Percentiles rank a stretch among this genome's conserved stretches.
Evolutionary conservation across 2,113 vertebrate genomes (phyloP).

Genomic region (Sprattus sprattus): DNA sequence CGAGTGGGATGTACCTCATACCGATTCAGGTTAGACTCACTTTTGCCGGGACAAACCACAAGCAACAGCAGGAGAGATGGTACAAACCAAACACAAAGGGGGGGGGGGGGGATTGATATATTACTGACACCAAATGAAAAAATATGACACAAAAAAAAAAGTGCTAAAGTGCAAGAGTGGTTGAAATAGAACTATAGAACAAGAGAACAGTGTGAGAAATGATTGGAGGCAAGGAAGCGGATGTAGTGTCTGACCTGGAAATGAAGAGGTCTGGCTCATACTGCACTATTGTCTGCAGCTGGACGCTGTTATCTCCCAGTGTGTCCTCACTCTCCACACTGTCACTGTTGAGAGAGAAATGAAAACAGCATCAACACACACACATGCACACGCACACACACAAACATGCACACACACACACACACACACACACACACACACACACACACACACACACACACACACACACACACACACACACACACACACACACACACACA

Average conservation of each 20-base stretch:
- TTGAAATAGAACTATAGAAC: too few species aligned
- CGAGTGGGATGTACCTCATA: conserved; percentile 86
- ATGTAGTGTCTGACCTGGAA: conserved; percentile 73
- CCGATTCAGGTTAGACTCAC: conserved; percentile 83
- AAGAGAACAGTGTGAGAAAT: too few species aligned
- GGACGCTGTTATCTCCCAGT: conserved; percentile 76
- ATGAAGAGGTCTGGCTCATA: conserved; percentile 87
- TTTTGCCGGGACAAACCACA: conserved; percentile 51
- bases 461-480: conserved; percentile 2
- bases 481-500: neutral
- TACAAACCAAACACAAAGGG: neutral
- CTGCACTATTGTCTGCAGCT: conserved; percentile 72
- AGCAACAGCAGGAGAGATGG: conserved; percentile 2
- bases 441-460: conserved; percentile 24
- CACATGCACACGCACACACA: too few species aligned
- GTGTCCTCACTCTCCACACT: conserved; percentile 78
- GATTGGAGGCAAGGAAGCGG: too few species aligned
- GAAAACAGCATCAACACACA: neutral
- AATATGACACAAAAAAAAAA: too few species aligned
- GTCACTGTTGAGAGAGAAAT: conserved; percentile 67
- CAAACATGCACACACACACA: conserved; percentile 16
- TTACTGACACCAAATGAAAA: neutral
- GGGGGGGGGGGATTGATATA: neutral
- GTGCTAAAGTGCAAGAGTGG: too few species aligned
- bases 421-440: conserved; percentile 17